phyloP scores from a whole-genome alignment of 2,797 vertebrate genomes.

The Arctocebus calabarensis region DNA sequence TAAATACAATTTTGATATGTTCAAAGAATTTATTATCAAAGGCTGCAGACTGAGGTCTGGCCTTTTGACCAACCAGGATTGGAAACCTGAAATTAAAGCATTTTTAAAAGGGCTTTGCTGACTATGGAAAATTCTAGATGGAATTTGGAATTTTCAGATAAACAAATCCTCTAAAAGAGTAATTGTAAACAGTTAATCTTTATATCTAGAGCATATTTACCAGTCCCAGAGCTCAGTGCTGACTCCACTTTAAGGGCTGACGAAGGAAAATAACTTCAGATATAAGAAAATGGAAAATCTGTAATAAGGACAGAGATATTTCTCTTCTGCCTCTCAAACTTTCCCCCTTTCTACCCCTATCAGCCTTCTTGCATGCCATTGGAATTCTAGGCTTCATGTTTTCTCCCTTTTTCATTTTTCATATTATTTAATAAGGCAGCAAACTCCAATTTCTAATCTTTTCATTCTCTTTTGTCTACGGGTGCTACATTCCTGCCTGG shows the following conservation, averaged over 20 bases:
- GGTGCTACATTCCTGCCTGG: neutral
- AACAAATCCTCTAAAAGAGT: neutral
- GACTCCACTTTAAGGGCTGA: neutral
- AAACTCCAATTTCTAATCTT: neutral
- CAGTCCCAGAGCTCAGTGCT: neutral
- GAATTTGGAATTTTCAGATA: neutral
- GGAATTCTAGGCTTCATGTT: neutral
- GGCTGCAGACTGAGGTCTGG: neutral
- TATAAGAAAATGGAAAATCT: neutral
- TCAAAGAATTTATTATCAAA: conserved; percentile 16
- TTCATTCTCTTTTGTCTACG: conserved; percentile 4
- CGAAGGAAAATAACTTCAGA: neutral
- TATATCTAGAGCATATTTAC: neutral
- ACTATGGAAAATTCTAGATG: conserved; percentile 14
- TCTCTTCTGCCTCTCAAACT: neutral
- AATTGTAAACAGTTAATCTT: neutral
- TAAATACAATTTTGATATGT: conserved; percentile 23
- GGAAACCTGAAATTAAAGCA: conserved; percentile 5
- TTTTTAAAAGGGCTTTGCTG: conserved; percentile 31
- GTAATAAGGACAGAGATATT: neutral
- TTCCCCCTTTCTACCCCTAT: neutral
- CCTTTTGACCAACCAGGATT: neutral
- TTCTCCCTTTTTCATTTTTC: neutral
- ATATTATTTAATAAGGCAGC: neutral
- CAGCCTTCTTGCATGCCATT: neutral